These are phyloP conservation scores for Heptranchias perlo DNA, from an alignment of 2,113 vertebrate genomes.

Conservation along the genomic window DNA sequence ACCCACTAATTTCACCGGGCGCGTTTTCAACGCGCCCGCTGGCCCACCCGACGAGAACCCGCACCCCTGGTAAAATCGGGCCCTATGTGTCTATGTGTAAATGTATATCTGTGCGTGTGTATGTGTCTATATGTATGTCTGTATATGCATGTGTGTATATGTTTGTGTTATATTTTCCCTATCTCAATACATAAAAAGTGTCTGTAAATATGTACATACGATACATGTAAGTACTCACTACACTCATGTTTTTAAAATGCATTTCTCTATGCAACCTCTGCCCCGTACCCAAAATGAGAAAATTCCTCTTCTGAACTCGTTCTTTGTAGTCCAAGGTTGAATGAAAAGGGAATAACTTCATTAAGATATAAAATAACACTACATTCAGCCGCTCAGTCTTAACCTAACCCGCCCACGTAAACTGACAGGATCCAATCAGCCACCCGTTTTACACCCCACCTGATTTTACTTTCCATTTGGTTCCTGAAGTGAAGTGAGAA, in stretches of 20 bases:
- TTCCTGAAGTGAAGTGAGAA: background rate
- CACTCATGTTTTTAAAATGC: background rate
- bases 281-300: background rate
- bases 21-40: too few species aligned
- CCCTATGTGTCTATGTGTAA: too few species aligned
- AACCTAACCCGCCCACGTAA: background rate
- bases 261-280: background rate
- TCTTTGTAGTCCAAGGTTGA: background rate
- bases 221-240: background rate
- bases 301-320: background rate
- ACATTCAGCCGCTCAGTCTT: background rate
- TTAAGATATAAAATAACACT: background rate
- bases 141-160: background rate
- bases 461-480: background rate
- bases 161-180: background rate
- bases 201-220: background rate
- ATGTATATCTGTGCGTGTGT: too few species aligned
- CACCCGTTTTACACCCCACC: background rate
- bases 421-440: background rate
- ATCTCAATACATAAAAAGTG: background rate
- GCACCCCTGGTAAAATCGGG: too few species aligned
- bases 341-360: background rate
- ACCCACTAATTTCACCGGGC: too few species aligned
- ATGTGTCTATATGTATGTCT: background rate
- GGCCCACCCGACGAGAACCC: too few species aligned